phyloP scores from a whole-genome alignment of 2,797 vertebrate genomes.

The Halcyon chelicuti region DNA sequence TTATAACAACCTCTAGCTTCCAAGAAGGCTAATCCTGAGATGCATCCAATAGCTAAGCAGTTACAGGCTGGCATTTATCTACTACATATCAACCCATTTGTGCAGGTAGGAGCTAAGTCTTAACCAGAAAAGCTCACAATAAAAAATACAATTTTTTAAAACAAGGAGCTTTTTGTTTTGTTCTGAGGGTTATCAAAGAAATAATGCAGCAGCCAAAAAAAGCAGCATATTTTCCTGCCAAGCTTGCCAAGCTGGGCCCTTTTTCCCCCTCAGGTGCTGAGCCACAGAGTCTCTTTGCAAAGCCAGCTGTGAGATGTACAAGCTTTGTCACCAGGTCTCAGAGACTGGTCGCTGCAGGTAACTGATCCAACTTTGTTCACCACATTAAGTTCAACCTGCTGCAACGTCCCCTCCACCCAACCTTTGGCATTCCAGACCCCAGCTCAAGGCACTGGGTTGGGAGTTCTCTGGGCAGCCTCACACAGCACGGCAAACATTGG shows the following conservation, averaged over 20 bases:
- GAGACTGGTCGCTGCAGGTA: background rate
- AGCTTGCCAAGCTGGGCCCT: background rate
- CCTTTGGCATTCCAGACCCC: background rate
- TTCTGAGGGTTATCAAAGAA: background rate
- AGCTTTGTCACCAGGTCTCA: background rate
- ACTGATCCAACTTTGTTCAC: background rate
- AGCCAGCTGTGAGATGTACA: background rate
- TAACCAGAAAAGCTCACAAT: background rate
- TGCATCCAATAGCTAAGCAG: background rate
- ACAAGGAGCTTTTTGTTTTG: background rate
- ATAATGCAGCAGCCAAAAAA: background rate
- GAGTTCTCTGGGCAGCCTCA: background rate
- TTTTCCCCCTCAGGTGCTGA: background rate
- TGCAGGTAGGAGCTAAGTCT: background rate
- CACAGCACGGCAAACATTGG: background rate
- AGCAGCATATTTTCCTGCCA: background rate
- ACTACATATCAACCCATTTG: rapidly evolving
- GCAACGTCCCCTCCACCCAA: background rate
- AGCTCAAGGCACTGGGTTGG: background rate
- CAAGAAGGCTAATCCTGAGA: background rate
- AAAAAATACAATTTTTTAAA: background rate
- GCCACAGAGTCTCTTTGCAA: background rate
- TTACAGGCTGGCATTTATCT: background rate
- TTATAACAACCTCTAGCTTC: background rate
- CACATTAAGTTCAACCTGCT: background rate